Evolutionary conservation across 2,797 vertebrate species (phyloP).

Genomic region (Anguilla marmorata): DNA sequence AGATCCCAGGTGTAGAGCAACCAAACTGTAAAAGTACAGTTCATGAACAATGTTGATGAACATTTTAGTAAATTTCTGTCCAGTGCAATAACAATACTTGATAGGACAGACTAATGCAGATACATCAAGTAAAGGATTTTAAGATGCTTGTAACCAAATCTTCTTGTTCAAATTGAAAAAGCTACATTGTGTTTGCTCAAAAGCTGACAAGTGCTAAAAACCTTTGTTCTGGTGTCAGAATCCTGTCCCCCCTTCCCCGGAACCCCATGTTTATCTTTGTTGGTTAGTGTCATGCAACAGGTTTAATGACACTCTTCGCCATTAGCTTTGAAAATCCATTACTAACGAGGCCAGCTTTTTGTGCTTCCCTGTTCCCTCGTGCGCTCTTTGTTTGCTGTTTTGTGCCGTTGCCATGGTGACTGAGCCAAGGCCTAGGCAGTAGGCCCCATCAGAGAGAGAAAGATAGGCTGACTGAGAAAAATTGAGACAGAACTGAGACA

Average conservation of each 20-base stretch:
- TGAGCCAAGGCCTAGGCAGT: conserved; percentile 70
- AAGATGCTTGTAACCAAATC: not conserved
- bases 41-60: not conserved
- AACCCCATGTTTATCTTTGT: not conserved
- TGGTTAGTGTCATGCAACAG: conserved; percentile 37
- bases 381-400: conserved; percentile 79
- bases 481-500: conserved; percentile 24
- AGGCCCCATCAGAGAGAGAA: conserved; percentile 66
- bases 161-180: not conserved
- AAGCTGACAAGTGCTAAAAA: not conserved
- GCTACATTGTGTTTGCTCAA: not conserved
- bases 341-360: conserved; percentile 66
- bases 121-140: not conserved
- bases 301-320: conserved; percentile 44
- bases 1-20: not conserved
- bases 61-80: not conserved
- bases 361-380: conserved; percentile 69
- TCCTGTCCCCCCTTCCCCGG: not conserved
- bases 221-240: conserved; percentile 6
- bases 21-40: not conserved
- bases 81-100: not conserved
- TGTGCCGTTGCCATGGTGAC: conserved; percentile 75
- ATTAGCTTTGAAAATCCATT: conserved; percentile 63
- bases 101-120: not conserved
- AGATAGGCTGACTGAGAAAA: conserved; percentile 37